These are phyloP conservation scores for Heliconius eleuchia DNA, from an alignment of 1,140 invertebrate genomes.

Conservation along the genomic window DNA sequence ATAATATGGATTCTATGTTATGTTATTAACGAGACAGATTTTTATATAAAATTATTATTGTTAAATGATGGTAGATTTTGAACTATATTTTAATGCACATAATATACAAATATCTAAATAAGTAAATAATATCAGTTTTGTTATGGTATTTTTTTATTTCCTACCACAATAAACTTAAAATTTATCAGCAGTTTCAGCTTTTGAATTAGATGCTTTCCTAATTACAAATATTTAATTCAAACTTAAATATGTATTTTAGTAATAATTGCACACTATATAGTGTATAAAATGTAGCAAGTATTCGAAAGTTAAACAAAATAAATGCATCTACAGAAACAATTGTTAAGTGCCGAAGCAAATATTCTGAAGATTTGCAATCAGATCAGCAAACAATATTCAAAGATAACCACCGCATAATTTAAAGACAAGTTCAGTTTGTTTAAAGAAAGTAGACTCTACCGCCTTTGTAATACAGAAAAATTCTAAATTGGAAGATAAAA, in stretches of 20 bases:
- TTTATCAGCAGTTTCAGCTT: no score
- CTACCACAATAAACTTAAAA: no score
- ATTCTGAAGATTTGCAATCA: slow-evolving; percentile 47
- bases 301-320: background rate
- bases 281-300: background rate
- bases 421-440: background rate
- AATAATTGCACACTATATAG: background rate
- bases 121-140: no score
- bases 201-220: no score
- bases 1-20: background rate
- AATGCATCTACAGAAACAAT: background rate
- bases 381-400: slow-evolving; percentile 60
- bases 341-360: slow-evolving; percentile 31
- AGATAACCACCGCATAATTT: slow-evolving; percentile 43
- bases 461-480: slow-evolving; percentile 22
- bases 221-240: no score
- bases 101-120: no score
- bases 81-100: no score
- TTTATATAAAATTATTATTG: background rate
- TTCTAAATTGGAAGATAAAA: slow-evolving; percentile 33
- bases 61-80: no score
- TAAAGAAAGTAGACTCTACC: slow-evolving; percentile 32
- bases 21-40: background rate
- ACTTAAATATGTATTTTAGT: no score
- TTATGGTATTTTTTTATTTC: no score